Conservation (phyloP, 2,797 vertebrate species). For the Aulostomus chinensis region DNA sequence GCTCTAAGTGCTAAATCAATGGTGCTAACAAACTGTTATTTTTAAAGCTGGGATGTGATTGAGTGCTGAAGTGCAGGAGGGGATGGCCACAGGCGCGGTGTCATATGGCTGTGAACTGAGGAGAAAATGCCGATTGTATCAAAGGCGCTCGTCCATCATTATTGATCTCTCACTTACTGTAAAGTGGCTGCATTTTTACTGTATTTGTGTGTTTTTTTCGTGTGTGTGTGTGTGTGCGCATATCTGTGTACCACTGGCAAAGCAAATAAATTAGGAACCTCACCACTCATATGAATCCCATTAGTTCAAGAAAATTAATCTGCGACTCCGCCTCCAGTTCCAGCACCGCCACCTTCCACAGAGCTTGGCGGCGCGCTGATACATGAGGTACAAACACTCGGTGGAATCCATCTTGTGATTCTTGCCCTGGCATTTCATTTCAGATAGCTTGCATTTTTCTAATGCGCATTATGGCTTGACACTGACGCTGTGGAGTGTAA, state of each 20-base stretch:
- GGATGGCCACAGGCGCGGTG: constrained; percentile 75
- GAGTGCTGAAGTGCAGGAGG: constrained; percentile 76
- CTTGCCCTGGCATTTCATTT: constrained; percentile 62
- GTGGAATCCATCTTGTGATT: constrained; percentile 85
- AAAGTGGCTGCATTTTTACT: constrained; percentile 79
- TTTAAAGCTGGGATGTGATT: constrained; percentile 82
- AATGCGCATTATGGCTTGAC: constrained; percentile 48
- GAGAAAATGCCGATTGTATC: constrained; percentile 78
- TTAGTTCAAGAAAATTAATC: constrained; percentile 92
- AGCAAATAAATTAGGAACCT: constrained; percentile 79
- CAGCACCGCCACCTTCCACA: constrained; percentile 57
- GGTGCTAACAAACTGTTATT: constrained; percentile 85
- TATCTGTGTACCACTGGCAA: constrained; percentile 61
- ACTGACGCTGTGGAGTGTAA: constrained; percentile 38
- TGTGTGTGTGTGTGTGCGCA: constrained; percentile 11
- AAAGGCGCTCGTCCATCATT: constrained; percentile 78
- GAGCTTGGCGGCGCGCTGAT: constrained; percentile 67
- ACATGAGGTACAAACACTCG: constrained; percentile 82
- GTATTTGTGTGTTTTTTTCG: constrained; percentile 61
- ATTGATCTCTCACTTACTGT: constrained; percentile 83
- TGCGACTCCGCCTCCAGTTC: constrained; percentile 61
- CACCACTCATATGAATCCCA: constrained; percentile 88
- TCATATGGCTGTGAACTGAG: constrained; percentile 77
- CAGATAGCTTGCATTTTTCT: constrained; percentile 67
- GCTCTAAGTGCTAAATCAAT: constrained; percentile 87